Base-by-base conservation (phyloP, 2,113 vertebrate genomes). In the Egretta garzetta region DNA sequence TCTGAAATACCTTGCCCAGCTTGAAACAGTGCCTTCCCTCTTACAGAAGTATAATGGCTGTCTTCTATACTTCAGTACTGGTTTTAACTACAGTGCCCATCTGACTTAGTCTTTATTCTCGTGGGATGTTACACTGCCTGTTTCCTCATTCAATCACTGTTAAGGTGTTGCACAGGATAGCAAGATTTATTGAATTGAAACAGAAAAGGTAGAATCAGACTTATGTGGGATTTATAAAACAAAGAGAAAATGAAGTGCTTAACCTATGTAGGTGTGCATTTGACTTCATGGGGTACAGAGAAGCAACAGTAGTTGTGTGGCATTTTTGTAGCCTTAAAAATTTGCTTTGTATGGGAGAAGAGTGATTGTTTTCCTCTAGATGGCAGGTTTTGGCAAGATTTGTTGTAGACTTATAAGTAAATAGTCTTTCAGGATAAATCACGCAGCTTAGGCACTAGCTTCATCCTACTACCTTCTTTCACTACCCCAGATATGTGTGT, bases 351-450 rank as follows among this genome's bases (percentile, higher is more conserved):
- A 22, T 72, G 13, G 37, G 20, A 85, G 33, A 50, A 68, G 21
- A 88, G 3, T 80, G 49, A 55, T 59, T 37, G 5, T 75, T 95
- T 93, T 80, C 94, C 96, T 95, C 94, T 97, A 96, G 94, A 79
- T 96, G 94, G 94, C 96, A 96, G 91, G 12, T 86, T 97, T 95
- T 84, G 68, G 47, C 84, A 95, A 89, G 72, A 23, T 94, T 93
- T 96, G n/a, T 35, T 86, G 82, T 66, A 72, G 59, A 12, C 0
- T 0, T 50, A 3, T 9, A 55, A 59, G n/a, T 59, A 84, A 95
- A 73, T 14, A 86, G 5, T 32, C 6, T 43, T 82, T 49, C 33
- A 49, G 39, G 30, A 62, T 35, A 80, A 68, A 77, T 88, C 83
- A 41, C 5, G 14, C 26, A 16, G 7, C 5, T 82, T 37, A 70